Conservation (phyloP, 64 coral and sea anemone species). For the Stylophora pistillata region DNA sequence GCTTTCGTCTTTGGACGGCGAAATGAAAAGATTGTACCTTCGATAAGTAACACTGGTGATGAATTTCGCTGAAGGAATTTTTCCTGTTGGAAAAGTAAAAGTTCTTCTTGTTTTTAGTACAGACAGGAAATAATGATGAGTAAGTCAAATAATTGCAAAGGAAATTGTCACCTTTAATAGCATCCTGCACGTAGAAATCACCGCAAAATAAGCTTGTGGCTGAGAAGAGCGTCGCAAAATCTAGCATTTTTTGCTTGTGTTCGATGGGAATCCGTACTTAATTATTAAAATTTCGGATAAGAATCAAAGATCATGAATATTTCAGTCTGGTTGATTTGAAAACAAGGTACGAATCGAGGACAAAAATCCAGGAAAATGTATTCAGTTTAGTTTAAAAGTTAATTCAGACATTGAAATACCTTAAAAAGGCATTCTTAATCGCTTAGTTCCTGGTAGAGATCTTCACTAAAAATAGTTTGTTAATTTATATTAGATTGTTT, state of each 20-base stretch:
- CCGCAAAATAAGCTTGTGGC: neutral
- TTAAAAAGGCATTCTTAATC: conserved; percentile 21
- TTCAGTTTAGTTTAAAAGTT: neutral
- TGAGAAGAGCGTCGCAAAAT: neutral
- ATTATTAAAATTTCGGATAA: conserved; percentile 39
- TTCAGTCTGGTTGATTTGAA: conserved; percentile 1
- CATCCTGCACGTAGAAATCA: conserved; percentile 18
- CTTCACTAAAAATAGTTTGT: conserved; percentile 11
- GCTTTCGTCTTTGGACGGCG: neutral
- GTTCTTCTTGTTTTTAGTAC: neutral
- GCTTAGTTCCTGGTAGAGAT: neutral
- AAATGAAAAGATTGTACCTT: conserved; percentile 11
- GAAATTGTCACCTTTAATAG: neutral
- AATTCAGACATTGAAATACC: neutral
- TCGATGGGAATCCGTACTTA: conserved; percentile 10
- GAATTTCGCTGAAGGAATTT: conserved; percentile 4
- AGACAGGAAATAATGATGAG: neutral
- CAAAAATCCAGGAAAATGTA: neutral
- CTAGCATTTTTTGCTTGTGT: neutral
- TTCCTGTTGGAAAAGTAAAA: neutral
- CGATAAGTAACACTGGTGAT: conserved; percentile 2
- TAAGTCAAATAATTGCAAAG: neutral
- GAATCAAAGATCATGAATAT: conserved; percentile 41
- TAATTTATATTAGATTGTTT: conserved; percentile 39
- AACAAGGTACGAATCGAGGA: neutral